These are phyloP conservation scores for Ciconia boyciana DNA, from an alignment of 2,113 vertebrate genomes.

Conservation along the genomic window DNA sequence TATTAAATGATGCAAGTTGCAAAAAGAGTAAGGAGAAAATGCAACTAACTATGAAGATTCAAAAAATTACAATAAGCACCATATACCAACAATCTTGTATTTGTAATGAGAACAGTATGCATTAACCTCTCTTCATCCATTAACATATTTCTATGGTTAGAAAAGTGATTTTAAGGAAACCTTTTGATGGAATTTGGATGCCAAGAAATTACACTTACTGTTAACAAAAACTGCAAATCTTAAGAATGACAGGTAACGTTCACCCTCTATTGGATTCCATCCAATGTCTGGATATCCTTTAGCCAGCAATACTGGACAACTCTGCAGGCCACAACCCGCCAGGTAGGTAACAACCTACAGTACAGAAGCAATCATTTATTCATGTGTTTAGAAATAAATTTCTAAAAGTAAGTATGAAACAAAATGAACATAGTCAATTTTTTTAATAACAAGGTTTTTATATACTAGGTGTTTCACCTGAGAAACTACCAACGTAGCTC, in stretches of 20 bases:
- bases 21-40: neutral
- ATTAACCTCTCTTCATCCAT: neutral
- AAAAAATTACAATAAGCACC: neutral
- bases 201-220: constrained; percentile 74
- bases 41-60: neutral
- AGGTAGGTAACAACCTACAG: constrained; percentile 94
- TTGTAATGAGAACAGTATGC: neutral
- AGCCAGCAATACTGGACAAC: constrained; percentile 91
- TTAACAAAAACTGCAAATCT: constrained; percentile 98
- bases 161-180: neutral
- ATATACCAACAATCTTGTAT: neutral
- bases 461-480: neutral
- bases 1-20: neutral
- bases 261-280: constrained; percentile 98
- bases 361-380: neutral
- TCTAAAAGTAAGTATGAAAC: neutral
- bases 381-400: neutral
- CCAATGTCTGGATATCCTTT: constrained; percentile 96
- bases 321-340: constrained; percentile 95
- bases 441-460: neutral
- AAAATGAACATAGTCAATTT: neutral
- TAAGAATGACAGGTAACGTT: constrained; percentile 95
- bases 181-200: neutral
- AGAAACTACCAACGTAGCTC: neutral
- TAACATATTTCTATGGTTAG: neutral